Base-by-base conservation (phyloP, 2,797 vertebrate genomes). In the Pogoniulus pusillus region DNA sequence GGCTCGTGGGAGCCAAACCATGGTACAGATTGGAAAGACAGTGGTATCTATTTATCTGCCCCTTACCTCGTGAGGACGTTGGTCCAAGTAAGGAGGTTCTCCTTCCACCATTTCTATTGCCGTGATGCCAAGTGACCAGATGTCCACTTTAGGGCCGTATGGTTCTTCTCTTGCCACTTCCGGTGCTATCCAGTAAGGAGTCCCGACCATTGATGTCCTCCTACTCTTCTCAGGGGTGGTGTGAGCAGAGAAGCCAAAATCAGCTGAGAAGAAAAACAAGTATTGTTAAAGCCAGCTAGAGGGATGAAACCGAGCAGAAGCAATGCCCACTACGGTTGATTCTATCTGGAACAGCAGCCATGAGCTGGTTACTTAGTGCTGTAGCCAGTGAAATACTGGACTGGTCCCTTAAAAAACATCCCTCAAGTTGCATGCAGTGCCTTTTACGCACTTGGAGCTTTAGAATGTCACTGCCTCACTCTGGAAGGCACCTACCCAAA, bases 81-180 rank as follows among this genome's bases (percentile, higher is more conserved):
- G 98, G 57, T 99, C 98, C 95, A 98, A 97, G 93, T 98, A 98
- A 32, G 98, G 98, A 45, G 98, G 98, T 94, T 98, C 98, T 94
- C 98, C 98, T 97, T 99, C 98, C 95, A 98, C 98, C 98, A 99
- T 99, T 97, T 99, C 98, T 85, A 99, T 98, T 80, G 98, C 98
- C 98, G 98, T 98, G 96, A 99, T 98, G 71, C 98, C 98, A 91
- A 99, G 96, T 34, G 98, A 98, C 98, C 98, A 99, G 91, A 99
- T 98, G 94, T 99, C 98, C 92, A 99, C 98, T 92, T 98, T 99
- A 16, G 98, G 98, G 47, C 98, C 98, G 15, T 99, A 98, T 3
- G 98, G 98, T 97, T 99, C 98, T 57, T 98, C 97, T 79, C 98
- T 98, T 57, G 98, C 98, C 62, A 99, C 98, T 94, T 99, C 98